phyloP scores from a whole-genome alignment of 37 sponge, comb jelly and placozoan species.

The Beroe ovata region DNA sequence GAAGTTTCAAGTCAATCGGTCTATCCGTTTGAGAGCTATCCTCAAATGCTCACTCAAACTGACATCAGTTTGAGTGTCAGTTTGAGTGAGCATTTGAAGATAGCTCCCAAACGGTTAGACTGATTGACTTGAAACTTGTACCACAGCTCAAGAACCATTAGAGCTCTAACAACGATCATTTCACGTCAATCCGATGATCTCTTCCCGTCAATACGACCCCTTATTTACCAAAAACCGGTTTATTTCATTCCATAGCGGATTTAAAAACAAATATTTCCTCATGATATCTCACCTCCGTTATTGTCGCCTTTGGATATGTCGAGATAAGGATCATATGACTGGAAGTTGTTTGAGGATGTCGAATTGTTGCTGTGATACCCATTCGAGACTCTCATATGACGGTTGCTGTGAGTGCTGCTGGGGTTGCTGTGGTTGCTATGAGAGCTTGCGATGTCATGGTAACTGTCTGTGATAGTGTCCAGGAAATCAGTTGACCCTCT shows the following conservation, averaged over 20 bases:
- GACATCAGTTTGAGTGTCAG: no score
- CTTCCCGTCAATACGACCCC: no score
- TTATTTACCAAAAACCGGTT: background rate
- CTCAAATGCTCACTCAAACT: no score
- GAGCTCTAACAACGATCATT: background rate
- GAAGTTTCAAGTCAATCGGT: no score
- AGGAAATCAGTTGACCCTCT: slow-evolving; percentile 31
- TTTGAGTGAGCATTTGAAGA: no score
- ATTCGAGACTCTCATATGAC: background rate
- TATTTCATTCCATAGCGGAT: no score
- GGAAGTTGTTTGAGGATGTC: background rate
- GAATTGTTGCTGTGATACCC: background rate
- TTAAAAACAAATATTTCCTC: no score
- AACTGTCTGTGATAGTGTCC: slow-evolving; percentile 11
- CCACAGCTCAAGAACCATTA: background rate
- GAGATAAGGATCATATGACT: slow-evolving; percentile 1
- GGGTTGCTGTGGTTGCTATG: background rate
- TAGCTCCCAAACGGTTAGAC: no score
- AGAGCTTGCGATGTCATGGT: background rate
- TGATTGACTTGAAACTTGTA: no score
- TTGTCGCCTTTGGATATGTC: background rate
- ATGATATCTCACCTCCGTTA: background rate
- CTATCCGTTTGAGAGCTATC: no score
- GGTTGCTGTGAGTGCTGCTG: no score
- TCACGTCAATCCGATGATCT: no score